Evolutionary conservation across 2,888 invertebrate species (phyloP), one percentile per base, ranked within the genome.

Genomic region (Mesorhabditis sp.): DNA sequence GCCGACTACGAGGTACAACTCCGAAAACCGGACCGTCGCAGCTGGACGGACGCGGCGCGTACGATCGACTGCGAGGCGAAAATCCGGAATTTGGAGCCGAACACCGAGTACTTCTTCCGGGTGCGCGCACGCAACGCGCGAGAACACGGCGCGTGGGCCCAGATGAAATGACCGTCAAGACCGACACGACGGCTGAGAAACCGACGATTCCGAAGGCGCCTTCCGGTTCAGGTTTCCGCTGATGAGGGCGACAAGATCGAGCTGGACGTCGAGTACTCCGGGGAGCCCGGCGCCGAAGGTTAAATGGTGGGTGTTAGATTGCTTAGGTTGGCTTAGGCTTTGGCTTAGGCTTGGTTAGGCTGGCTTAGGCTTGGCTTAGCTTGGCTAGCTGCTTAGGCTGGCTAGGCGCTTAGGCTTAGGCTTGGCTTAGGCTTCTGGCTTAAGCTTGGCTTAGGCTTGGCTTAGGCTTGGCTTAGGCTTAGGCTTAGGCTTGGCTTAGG

Each of bases 71-170:
- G 73, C 15, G 67, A 69, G 13, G 65, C 75, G 10, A 74, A 76
- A 15, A 73, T 80, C 58, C 70, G 63, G 4, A 72, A 74, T 6
- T 69, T 82, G 4, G 69, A 71, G n/a, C 72, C 78, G 43, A 77
- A 80, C 68, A 74, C 75, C 15, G 82, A 82, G 65, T 81, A 82
- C 69, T 65, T 77, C 15, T 76, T 82, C 66, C 68, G 80, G 13
- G 78, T 82, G 2, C 67, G 74, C 44, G 77, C 78, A 41, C 71
- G 66, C 65, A 76, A 73, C 66, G 70, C 70, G 63, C 68, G 63
- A 45, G 62, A 70, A 10, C 45, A 50, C 6, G 66, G 74, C 28
- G 72, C 71, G 41, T 75, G 69, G 70, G 62, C 62, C 5, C 72
- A 72, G 43, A 69, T 73, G 68, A 72, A 68, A 72, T 68, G 44